A percentile compares a stretch with the other conserved stretches of the same genome.
These are phyloP conservation scores for Zoanthus solanderi DNA, from an alignment of 92 coral and sea anemone genomes.

Conservation along the genomic window DNA sequence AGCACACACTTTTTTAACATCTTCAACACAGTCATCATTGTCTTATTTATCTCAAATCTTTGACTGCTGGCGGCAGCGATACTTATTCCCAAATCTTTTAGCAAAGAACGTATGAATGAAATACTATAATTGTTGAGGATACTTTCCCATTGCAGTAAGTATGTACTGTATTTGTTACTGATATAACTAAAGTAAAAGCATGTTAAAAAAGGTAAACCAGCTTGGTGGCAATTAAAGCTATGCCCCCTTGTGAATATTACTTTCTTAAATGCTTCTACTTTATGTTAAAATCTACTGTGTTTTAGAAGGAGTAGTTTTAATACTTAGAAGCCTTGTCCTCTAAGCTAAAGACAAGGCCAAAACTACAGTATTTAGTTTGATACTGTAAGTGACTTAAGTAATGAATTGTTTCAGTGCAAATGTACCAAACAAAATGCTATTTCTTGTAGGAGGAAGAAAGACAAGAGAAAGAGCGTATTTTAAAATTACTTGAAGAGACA, in stretches of 20 bases:
- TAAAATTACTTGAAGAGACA: constrained; percentile 81
- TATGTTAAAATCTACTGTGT: background rate
- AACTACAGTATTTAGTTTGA: background rate
- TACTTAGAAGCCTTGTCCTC: background rate
- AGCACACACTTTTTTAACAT: background rate
- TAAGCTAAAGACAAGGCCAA: background rate
- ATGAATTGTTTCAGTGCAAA: background rate
- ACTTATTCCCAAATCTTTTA: constrained; percentile 26
- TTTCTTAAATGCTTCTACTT: constrained; percentile 25
- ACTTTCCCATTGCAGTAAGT: constrained; percentile 33
- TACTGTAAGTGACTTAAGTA: background rate
- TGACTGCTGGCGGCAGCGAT: constrained; percentile 3
- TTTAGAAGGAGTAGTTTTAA: background rate
- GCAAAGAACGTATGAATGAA: constrained; percentile 30
- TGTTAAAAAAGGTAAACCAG: background rate
- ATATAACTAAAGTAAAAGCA: constrained; percentile 6
- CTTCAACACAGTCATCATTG: background rate
- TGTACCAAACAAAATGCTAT: background rate
- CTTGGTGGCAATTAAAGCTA: background rate
- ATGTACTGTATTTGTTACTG: background rate
- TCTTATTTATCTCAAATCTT: constrained; percentile 8
- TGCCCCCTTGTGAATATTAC: background rate
- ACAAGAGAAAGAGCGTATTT: constrained; percentile 84
- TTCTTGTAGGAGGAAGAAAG: constrained; percentile 90
- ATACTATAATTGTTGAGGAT: background rate